Conservation (phyloP, 2,797 vertebrate genomes). For the Parambassis ranga region DNA sequence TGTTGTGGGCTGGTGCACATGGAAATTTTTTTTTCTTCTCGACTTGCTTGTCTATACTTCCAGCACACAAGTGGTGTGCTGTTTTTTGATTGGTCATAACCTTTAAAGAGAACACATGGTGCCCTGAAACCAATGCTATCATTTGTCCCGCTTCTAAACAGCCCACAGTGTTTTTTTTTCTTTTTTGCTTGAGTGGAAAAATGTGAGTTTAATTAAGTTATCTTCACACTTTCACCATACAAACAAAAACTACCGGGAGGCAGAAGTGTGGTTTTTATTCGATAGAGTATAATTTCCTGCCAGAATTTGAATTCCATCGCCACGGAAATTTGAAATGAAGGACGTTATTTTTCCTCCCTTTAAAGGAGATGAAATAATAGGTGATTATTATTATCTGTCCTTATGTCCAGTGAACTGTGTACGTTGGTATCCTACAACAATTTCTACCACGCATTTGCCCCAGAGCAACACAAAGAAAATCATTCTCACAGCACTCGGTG, state of each 20-base stretch:
- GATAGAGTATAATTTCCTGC: not conserved
- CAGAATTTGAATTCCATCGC: not conserved
- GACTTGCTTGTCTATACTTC: constrained; percentile 1
- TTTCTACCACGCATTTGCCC: constrained; percentile 3
- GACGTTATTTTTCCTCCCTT: not conserved
- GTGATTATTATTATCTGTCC: constrained; percentile 4
- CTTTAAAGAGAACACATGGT: not conserved
- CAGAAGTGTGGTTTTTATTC: not conserved
- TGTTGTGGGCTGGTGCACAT: constrained; percentile 36
- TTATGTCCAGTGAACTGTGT: not conserved
- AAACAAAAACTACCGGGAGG: not conserved
- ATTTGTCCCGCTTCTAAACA: not conserved
- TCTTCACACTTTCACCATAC: not conserved
- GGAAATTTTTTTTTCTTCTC: constrained; percentile 22
- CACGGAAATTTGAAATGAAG: not conserved
- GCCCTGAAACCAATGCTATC: not conserved
- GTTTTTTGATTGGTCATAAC: constrained; percentile 9
- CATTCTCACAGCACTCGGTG: not conserved
- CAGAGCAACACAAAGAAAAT: not conserved
- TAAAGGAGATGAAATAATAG: not conserved
- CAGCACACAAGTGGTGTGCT: not conserved
- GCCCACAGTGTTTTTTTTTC: constrained; percentile 7
- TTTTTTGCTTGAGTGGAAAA: not conserved
- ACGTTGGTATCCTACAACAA: not conserved
- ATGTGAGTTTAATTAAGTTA: not conserved